phyloP scores from a whole-genome alignment of 1,140 invertebrate species.

The Heliconius hermathena region DNA sequence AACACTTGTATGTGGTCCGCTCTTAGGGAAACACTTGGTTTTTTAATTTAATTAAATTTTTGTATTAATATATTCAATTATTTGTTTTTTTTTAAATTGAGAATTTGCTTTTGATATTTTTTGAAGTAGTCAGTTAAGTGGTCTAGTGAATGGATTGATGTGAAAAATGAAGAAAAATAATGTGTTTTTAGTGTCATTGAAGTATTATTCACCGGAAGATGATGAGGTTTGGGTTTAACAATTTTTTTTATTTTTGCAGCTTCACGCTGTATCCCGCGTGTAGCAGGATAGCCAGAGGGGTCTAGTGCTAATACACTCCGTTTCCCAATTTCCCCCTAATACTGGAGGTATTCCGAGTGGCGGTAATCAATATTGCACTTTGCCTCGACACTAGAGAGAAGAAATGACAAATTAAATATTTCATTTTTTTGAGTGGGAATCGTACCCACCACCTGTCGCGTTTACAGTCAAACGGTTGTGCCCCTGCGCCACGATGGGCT shows the following conservation, averaged over 20 bases:
- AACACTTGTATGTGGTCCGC: conserved; percentile 8
- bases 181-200: conserved; percentile 39
- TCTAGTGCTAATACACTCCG: too few relatives aligned
- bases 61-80: not conserved
- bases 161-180: conserved; percentile 37
- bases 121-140: not conserved
- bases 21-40: not conserved
- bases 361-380: too few relatives aligned
- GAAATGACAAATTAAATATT: too few relatives aligned
- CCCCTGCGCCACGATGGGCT: too few relatives aligned
- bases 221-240: conserved; percentile 32
- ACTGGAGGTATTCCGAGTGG: too few relatives aligned
- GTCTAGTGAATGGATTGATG: not conserved
- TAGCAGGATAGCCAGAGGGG: too few relatives aligned
- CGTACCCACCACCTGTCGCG: too few relatives aligned
- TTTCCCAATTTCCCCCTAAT: too few relatives aligned
- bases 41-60: not conserved
- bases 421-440: too few relatives aligned
- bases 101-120: not conserved
- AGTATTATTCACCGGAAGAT: conserved; percentile 32
- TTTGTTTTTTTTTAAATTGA: not conserved
- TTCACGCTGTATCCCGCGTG: too few relatives aligned
- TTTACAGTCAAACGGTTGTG: too few relatives aligned
- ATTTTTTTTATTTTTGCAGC: not conserved
- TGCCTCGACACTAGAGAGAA: too few relatives aligned